A percentile compares a stretch with the other conserved stretches of the same genome.
Conservation (phyloP, 2,797 vertebrate species). For the Pseudocheirus occidentalis region DNA sequence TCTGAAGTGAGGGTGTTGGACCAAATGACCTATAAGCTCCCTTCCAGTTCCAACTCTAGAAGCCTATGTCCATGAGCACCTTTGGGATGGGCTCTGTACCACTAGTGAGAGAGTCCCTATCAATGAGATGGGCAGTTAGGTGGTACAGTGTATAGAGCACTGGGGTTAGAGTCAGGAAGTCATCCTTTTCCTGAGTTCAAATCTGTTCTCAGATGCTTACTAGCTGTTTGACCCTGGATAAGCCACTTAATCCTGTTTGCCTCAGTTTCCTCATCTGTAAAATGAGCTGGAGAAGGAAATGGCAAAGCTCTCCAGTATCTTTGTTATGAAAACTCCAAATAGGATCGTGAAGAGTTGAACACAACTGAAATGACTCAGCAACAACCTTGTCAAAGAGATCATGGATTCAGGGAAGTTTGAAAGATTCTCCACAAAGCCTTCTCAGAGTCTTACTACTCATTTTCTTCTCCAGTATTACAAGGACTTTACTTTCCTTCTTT, state of each 20-base stretch:
- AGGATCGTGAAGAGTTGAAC: neutral
- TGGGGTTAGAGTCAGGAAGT: no score
- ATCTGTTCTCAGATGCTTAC: neutral
- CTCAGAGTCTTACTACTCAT: slow-evolving; percentile 21
- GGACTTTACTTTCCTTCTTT: slow-evolving; percentile 26
- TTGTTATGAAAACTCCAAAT: neutral
- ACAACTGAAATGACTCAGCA: neutral
- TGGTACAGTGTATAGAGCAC: neutral
- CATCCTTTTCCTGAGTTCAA: neutral
- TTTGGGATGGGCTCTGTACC: neutral
- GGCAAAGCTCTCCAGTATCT: neutral
- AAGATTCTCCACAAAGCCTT: slow-evolving; percentile 42
- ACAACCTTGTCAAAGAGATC: neutral
- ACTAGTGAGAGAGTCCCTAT: neutral
- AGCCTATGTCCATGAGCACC: neutral
- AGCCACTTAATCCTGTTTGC: neutral
- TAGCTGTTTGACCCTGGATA: neutral
- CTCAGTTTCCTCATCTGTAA: neutral
- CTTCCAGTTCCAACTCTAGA: neutral
- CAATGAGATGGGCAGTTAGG: neutral
- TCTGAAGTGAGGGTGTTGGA: neutral
- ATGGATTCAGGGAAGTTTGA: neutral
- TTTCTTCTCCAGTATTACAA: slow-evolving; percentile 42
- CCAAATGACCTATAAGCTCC: neutral
- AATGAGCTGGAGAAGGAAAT: neutral